These are phyloP conservation scores for Sarotherodon lohbergeri DNA, from an alignment of 2,113 vertebrate genomes.

Conservation along the genomic window DNA sequence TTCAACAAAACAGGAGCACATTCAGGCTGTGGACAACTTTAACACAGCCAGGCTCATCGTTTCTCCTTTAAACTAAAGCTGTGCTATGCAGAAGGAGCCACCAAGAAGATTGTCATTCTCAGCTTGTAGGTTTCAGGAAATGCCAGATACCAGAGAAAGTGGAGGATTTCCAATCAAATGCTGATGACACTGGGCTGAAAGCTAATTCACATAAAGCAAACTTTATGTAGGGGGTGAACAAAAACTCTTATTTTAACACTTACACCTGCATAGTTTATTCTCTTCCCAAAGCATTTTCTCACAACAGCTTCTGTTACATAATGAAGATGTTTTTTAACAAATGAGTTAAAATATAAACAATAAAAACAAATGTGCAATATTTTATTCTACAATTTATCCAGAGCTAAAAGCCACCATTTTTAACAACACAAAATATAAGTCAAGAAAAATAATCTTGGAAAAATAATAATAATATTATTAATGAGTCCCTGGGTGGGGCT, in stretches of 20 bases:
- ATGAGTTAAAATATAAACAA: slow-evolving; percentile 56
- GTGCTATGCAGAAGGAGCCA: slow-evolving; percentile 1
- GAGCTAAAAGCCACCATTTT: slow-evolving; percentile 54
- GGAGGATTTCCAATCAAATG: not conserved
- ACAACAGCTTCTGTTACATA: slow-evolving; percentile 54
- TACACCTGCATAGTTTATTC: slow-evolving; percentile 69
- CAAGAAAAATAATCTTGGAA: slow-evolving; percentile 8
- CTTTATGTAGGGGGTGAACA: not conserved
- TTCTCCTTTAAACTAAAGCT: not conserved
- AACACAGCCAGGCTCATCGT: not conserved
- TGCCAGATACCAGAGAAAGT: not conserved
- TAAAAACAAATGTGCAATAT: slow-evolving; percentile 62
- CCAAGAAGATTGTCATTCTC: slow-evolving; percentile 43
- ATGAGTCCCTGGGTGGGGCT: slow-evolving; percentile 33
- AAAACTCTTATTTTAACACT: slow-evolving; percentile 17
- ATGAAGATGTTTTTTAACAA: slow-evolving; percentile 28
- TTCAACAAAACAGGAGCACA: not conserved
- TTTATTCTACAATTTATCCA: slow-evolving; percentile 65
- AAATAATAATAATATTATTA: not conserved
- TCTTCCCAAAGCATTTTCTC: slow-evolving; percentile 47
- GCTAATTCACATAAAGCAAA: not conserved
- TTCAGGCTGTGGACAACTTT: not conserved
- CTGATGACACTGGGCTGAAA: slow-evolving; percentile 1
- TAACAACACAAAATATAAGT: slow-evolving; percentile 25
- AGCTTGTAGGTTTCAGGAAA: not conserved